phyloP scores from a whole-genome alignment of 2,797 vertebrate genomes.

The Simalia tracyae region DNA sequence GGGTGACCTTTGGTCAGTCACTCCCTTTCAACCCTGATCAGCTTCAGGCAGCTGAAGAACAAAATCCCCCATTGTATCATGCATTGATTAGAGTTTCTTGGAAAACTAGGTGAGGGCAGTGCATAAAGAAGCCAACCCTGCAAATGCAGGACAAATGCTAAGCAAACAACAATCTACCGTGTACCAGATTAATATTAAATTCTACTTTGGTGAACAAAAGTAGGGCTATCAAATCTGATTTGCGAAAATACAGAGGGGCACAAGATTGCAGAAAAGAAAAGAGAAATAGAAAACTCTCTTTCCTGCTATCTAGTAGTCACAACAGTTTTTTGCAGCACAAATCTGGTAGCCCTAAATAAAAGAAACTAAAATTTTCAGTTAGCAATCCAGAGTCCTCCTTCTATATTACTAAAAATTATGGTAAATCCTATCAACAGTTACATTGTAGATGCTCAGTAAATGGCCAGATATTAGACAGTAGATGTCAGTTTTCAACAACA shows the following conservation, averaged over 20 bases:
- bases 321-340: neutral
- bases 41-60: neutral
- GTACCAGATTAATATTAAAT: neutral
- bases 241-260: neutral
- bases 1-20: neutral
- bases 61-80: neutral
- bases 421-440: neutral
- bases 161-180: neutral
- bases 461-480: constrained; percentile 9
- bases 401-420: neutral
- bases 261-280: neutral
- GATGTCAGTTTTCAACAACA: neutral
- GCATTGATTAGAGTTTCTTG: neutral
- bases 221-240: neutral
- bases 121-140: neutral
- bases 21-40: neutral
- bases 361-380: neutral
- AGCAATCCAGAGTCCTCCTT: neutral
- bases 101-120: neutral
- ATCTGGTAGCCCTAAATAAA: neutral
- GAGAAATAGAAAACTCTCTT: neutral
- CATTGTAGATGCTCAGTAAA: neutral
- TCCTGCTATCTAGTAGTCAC: neutral
- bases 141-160: neutral
- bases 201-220: neutral